Percentiles rank a stretch among this genome's conserved stretches.
These are phyloP conservation scores for Trichacis sp. DNA, from an alignment of 2,888 invertebrate species.

Conservation along the genomic window DNA sequence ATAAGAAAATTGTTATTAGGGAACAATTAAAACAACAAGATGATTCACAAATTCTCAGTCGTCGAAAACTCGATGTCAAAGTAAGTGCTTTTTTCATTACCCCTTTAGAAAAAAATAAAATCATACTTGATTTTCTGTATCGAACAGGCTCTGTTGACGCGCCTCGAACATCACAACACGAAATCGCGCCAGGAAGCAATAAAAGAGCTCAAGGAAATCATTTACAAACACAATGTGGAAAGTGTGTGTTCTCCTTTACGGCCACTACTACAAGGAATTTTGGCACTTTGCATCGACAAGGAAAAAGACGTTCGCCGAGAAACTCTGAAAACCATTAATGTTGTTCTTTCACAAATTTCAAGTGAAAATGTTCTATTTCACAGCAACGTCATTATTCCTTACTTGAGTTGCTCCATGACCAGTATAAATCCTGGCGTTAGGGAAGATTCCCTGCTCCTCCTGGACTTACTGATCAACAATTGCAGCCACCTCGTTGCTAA, in stretches of 20 bases:
- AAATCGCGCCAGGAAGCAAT: constrained; percentile 77
- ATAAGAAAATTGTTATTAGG: constrained; percentile 85
- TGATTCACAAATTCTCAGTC: constrained; percentile 74
- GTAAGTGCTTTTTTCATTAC: constrained; percentile 59
- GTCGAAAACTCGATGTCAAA: constrained; percentile 78
- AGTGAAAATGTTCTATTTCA: constrained; percentile 77
- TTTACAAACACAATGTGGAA: constrained; percentile 69
- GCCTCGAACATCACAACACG: constrained; percentile 82
- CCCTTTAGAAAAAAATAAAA: too few species aligned
- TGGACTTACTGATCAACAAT: constrained; percentile 81
- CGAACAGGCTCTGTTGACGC: constrained; percentile 79
- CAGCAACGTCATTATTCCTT: constrained; percentile 81
- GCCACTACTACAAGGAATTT: constrained; percentile 74
- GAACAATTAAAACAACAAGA: constrained; percentile 78
- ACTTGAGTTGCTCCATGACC: constrained; percentile 90
- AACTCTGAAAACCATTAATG: constrained; percentile 72
- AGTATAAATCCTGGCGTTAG: constrained; percentile 85
- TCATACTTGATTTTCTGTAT: too few species aligned
- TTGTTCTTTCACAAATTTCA: constrained; percentile 69
- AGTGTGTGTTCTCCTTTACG: constrained; percentile 74
- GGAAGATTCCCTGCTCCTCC: constrained; percentile 83
- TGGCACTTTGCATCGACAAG: constrained; percentile 52
- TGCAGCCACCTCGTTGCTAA: constrained; percentile 77
- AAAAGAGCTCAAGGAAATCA: constrained; percentile 73
- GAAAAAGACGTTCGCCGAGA: constrained; percentile 75